Base-by-base conservation (phyloP, 2,797 vertebrate genomes). In the Diglossa cyanea region DNA sequence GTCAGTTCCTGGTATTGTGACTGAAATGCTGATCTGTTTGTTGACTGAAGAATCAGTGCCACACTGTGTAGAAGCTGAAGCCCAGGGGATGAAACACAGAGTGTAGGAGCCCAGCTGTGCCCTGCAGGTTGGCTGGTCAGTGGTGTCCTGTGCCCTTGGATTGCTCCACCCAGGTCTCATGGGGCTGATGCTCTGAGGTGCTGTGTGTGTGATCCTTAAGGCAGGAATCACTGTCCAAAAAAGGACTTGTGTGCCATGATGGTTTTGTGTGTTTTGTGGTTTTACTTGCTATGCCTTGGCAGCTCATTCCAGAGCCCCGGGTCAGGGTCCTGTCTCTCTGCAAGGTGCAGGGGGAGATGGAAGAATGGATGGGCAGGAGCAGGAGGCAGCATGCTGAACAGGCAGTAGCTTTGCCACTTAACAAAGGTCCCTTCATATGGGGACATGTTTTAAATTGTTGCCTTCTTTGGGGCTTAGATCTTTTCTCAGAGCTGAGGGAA, bases 401-500 rank as follows among this genome's bases (percentile, higher is more conserved):
- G 60, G 58, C 66, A 48, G 44, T 26, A 65, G n/a, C 42, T 61
- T 10, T 74, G 50, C 18, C 47, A 35, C 30, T 58, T 88, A 60
- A 45, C 39, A 74, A 51, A 82, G 42, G 54, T 39, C 57, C 40
- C 45, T 91, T 76, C 57, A 65, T 39, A 51, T 44, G 20, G 33
- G 44, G 16, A 75, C 33, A 20, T 68, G 16, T 65, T 66, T 89
- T 53, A 79, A 81, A 73, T 62, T 47, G 54, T 71, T 74, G 65
- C 28, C 33, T 67, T 65, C 50, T 91, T 31, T 1, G 1, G 54
- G 17, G 33, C 33, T 86, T 40, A 35, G 39, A 35, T 72, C 16
- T 90, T 76, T 65, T 68, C 66, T 86, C 62, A 80, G 75, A 88
- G 20, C 42, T 79, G 39, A 63, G 53, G 24, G 25, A 57, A 58